Evolutionary conservation across 1,140 invertebrate species (phyloP).

Genomic region (Drosophila erecta): DNA sequence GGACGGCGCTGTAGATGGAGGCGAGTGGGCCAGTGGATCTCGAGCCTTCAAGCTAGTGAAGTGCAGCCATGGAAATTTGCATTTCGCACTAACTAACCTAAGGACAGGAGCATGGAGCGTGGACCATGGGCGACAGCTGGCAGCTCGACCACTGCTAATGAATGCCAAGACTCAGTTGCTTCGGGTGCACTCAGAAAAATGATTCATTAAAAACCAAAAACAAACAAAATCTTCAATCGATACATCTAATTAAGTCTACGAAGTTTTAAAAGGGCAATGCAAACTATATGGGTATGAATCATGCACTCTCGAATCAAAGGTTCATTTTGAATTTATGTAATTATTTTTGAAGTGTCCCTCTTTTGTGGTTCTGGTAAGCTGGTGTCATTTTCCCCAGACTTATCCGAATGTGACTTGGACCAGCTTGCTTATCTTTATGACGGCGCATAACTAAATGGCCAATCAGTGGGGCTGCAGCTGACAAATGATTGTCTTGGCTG

Average conservation of each 20-base stretch:
- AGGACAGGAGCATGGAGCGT: constrained; percentile 29
- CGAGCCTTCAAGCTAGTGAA: constrained; percentile 56
- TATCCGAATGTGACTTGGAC: constrained; percentile 41
- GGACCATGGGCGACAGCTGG: constrained; percentile 53
- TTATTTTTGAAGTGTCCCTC: constrained; percentile 5
- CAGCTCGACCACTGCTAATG: constrained; percentile 73
- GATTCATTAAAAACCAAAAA: neutral
- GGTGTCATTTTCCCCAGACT: constrained; percentile 38
- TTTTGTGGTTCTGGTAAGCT: constrained; percentile 1
- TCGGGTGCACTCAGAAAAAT: constrained; percentile 9
- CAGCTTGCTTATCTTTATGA: constrained; percentile 74
- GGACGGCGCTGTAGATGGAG: neutral
- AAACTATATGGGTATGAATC: neutral
- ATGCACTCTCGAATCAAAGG: neutral
- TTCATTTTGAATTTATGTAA: neutral
- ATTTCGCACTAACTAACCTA: constrained; percentile 76
- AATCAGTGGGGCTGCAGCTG: constrained; percentile 65
- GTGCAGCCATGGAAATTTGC: constrained; percentile 68
- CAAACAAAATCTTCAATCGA: too few relatives aligned
- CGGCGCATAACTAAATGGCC: constrained; percentile 74
- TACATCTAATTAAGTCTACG: too few relatives aligned
- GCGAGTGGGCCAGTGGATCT: constrained; percentile 21
- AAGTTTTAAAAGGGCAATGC: too few relatives aligned
- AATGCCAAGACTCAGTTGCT: constrained; percentile 50
- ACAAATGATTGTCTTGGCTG: constrained; percentile 59